A percentile compares a stretch with the other conserved stretches of the same genome.
phyloP scores from a whole-genome alignment of 2,113 vertebrate species.

The Tragulus kanchil region DNA sequence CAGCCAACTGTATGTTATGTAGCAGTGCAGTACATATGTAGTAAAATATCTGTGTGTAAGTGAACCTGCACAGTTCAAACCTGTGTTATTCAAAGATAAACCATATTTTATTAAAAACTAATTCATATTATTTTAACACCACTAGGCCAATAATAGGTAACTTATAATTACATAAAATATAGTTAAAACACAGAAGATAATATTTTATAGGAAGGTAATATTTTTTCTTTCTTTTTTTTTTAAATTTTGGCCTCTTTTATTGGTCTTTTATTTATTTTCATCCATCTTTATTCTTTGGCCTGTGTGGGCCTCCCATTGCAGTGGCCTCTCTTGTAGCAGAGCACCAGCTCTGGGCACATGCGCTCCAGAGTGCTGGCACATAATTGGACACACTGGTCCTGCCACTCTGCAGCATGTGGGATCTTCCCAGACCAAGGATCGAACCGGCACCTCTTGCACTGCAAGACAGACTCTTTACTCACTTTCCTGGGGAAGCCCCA shows the following conservation, averaged over 20 bases:
- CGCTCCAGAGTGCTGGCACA: no score
- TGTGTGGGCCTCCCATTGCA: no score
- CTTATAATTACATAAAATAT: conserved; percentile 56
- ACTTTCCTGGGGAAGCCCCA: not conserved
- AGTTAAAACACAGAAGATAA: conserved; percentile 18
- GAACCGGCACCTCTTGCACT: no score
- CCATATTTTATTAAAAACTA: conserved; percentile 42
- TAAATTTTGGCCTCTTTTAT: no score
- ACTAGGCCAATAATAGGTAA: conserved; percentile 10
- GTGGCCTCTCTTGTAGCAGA: no score
- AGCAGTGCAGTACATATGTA: not conserved
- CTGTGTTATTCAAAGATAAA: not conserved
- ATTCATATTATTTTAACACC: conserved; percentile 22
- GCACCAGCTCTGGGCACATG: no score
- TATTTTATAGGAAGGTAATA: conserved; percentile 36
- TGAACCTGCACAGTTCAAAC: not conserved
- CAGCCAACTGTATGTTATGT: not conserved
- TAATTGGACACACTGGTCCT: no score
- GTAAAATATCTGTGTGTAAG: not conserved
- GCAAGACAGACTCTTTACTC: no score
- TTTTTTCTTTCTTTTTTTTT: not conserved
- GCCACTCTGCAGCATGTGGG: no score
- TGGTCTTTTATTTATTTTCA: no score
- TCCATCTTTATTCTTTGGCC: no score
- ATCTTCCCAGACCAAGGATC: no score